Conservation (phyloP, 2,888 invertebrate species). For the Gymnosoma rotundatum region DNA sequence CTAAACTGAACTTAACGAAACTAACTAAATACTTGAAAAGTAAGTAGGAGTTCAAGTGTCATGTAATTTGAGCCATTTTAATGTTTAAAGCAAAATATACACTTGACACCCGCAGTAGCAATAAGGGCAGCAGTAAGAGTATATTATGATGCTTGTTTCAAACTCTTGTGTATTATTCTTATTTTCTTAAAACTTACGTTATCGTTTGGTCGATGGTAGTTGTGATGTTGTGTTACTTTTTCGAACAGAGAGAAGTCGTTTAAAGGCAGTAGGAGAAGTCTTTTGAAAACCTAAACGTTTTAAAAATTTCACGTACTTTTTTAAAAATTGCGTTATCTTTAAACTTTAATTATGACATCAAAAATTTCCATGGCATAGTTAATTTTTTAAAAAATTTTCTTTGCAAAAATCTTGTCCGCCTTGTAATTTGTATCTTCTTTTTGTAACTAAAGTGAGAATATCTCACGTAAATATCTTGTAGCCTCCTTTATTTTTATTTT, state of each 20-base stretch:
- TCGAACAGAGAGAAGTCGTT: background rate
- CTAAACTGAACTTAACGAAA: background rate
- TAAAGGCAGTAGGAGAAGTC: background rate
- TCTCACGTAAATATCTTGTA: too few species aligned
- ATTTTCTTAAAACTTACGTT: background rate
- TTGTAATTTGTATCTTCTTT: too few species aligned
- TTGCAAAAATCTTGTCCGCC: too few species aligned
- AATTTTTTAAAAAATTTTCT: too few species aligned
- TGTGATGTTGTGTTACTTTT: background rate
- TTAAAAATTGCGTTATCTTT: too few species aligned
- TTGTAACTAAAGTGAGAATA: too few species aligned
- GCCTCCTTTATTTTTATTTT: too few species aligned
- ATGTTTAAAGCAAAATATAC: constrained; percentile 1
- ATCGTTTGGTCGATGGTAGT: background rate
- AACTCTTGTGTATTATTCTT: constrained; percentile 16
- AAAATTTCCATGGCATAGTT: too few species aligned
- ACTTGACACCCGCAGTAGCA: constrained; percentile 12
- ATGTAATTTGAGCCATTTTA: constrained; percentile 49
- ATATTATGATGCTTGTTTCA: constrained; percentile 30
- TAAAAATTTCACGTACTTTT: too few species aligned
- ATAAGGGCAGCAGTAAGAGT: background rate
- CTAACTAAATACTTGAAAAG: constrained; percentile 14
- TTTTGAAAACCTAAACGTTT: background rate
- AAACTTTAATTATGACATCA: too few species aligned
- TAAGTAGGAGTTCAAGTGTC: constrained; percentile 35